phyloP scores from a whole-genome alignment of 1,140 invertebrate genomes.

The Eumeta japonica region DNA sequence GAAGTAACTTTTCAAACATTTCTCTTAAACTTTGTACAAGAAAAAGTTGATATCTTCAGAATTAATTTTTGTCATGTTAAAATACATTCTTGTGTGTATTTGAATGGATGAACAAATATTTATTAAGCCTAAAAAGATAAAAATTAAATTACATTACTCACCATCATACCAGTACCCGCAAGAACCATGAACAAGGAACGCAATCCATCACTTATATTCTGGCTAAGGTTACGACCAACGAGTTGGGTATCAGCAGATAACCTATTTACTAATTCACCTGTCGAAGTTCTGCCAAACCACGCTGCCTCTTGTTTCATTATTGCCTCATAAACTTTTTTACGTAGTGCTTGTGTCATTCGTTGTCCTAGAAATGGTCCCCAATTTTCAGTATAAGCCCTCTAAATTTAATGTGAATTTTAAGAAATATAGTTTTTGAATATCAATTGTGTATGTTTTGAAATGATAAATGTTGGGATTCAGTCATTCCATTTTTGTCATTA shows the following conservation, averaged over 20 bases:
- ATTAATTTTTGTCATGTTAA: background rate
- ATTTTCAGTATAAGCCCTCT: too few species aligned
- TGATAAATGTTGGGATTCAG: too few species aligned
- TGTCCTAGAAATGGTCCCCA: constrained; percentile 62
- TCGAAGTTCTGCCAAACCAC: constrained; percentile 91
- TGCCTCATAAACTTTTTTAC: constrained; percentile 79
- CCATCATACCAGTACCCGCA: constrained; percentile 92
- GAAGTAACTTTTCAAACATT: too few species aligned
- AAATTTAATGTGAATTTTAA: too few species aligned
- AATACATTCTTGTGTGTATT: background rate
- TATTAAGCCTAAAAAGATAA: constrained; percentile 1
- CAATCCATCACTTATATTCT: constrained; percentile 92
- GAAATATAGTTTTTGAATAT: too few species aligned
- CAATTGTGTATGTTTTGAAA: too few species aligned
- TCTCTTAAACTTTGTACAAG: too few species aligned
- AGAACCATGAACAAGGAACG: constrained; percentile 80
- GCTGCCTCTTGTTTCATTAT: constrained; percentile 88
- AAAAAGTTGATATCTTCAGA: background rate
- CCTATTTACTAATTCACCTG: constrained; percentile 93
- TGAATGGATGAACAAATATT: background rate
- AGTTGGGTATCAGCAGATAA: constrained; percentile 86
- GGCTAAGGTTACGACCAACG: constrained; percentile 88
- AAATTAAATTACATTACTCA: constrained; percentile 57
- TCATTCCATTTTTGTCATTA: too few species aligned
- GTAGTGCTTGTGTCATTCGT: constrained; percentile 80